Base-by-base conservation (phyloP, 1,140 invertebrate species). In the Uloborus diversus region DNA sequence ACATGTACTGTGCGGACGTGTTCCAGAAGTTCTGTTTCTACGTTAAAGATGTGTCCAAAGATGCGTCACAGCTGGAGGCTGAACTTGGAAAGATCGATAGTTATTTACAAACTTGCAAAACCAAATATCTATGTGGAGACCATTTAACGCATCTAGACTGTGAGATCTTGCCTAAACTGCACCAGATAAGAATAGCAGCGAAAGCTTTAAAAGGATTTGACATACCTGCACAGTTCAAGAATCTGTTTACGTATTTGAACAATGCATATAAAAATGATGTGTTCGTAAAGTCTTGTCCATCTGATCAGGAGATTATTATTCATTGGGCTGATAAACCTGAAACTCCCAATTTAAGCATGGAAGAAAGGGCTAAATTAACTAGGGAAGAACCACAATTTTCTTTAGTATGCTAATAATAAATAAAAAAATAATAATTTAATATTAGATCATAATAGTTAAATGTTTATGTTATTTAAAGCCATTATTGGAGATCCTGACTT, bases 11-110 rank as follows among this genome's bases (percentile, higher is more conserved):
- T 73, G 85, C 88, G 69, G 87, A 90, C 82, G 86, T 91, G 65
- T 91, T 90, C 83, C 90, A 90, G 27, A 89, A 89, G 82, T 91
- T 91, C 84, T 89, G 89, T 68, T 90, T 89, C 84, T 90, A 87
- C 85, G 87, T 91, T 56, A 89, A 90, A 84, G 89, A 89, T 37
- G 85, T 89, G 4, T 86, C 88, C 33, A 87, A 88, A 80, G 88
- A 89, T 68, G 82, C 87, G 14, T 85, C 85, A 4, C 84, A 85
- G 5, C 84, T 90, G 13, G 81, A 89, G 42, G 82, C 86, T 28
- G 89, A 89, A 81, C 83, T 90, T 61, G 78, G 83, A 9, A 85
- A 85, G 42, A 85, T 90, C 9, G 86, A 90, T 82, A 81, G 83
- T n/a, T 88, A 86, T 79, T 82, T 90, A 27, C 82, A 47, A 28